Percentiles rank a stretch among this genome's conserved stretches.
phyloP scores from a whole-genome alignment of 92 coral and sea anemone species.

The Metridium senile region DNA sequence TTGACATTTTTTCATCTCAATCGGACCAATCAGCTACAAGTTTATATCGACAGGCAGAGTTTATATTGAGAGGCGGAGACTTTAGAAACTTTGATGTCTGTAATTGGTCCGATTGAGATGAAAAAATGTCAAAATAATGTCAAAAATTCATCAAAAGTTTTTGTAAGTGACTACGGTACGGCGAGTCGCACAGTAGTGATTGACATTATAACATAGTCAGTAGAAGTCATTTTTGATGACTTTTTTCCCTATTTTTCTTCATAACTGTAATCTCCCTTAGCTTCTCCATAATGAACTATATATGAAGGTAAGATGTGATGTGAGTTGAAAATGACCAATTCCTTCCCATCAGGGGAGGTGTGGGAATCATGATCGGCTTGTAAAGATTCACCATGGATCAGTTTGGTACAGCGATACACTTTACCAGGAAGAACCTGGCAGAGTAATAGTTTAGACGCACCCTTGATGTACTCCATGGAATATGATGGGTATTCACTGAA shows the following conservation, averaged over 20 bases:
- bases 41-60: too few species aligned
- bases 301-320: slow-evolving; percentile 76
- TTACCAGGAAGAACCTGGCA: slow-evolving; percentile 88
- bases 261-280: slow-evolving; percentile 61
- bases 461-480: slow-evolving; percentile 82
- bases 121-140: too few species aligned
- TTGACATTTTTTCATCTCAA: too few species aligned
- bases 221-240: too few species aligned
- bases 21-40: too few species aligned
- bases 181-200: too few species aligned
- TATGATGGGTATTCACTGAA: slow-evolving; percentile 89
- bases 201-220: too few species aligned
- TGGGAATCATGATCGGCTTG: slow-evolving; percentile 71
- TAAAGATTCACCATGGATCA: slow-evolving; percentile 80
- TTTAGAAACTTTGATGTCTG: too few species aligned
- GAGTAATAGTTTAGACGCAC: slow-evolving; percentile 77
- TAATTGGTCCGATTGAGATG: too few species aligned
- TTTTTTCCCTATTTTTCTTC: background rate
- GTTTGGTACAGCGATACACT: slow-evolving; percentile 66
- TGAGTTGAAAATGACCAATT: slow-evolving; percentile 79
- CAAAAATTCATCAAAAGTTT: too few species aligned
- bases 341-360: slow-evolving; percentile 90
- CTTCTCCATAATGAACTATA: slow-evolving; percentile 79
- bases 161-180: too few species aligned
- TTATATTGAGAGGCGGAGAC: too few species aligned